Conservation (phyloP, 2,888 invertebrate species). For the Apoda limacodes region DNA sequence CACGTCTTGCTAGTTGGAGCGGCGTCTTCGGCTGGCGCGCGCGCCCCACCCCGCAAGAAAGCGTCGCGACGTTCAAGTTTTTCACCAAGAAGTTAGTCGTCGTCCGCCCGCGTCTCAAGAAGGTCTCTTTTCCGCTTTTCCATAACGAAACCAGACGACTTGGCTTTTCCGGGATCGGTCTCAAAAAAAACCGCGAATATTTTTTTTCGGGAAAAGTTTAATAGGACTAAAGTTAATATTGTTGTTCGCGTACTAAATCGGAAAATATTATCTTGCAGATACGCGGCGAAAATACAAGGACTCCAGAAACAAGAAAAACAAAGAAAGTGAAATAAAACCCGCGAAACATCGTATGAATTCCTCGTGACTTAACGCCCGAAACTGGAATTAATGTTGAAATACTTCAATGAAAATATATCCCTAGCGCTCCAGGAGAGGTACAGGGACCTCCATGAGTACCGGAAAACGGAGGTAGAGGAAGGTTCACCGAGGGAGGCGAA, state of each 20-base stretch:
- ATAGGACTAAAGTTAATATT: conserved; percentile 8
- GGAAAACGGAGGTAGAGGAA: conserved; percentile 64
- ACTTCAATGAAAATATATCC: conserved; percentile 69
- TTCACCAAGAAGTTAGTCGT: conserved; percentile 72
- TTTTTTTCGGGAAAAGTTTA: conserved; percentile 16
- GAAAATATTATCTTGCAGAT: too few species aligned
- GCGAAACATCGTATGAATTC: conserved; percentile 51
- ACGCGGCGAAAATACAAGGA: too few species aligned
- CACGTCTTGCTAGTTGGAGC: conserved; percentile 68
- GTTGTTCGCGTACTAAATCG: neutral
- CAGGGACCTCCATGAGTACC: conserved; percentile 68
- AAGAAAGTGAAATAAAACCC: too few species aligned
- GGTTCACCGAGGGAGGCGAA: conserved; percentile 64
- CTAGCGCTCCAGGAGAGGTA: conserved; percentile 70
- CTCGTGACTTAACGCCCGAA: conserved; percentile 55
- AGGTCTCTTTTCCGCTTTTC: conserved; percentile 63
- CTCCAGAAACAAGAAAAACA: neutral
- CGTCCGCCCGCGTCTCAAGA: conserved; percentile 68
- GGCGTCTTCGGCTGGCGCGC: conserved; percentile 67
- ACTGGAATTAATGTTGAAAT: conserved; percentile 69
- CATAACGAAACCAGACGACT: conserved; percentile 30
- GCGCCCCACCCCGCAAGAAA: conserved; percentile 67
- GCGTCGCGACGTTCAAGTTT: conserved; percentile 67
- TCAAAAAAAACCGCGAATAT: conserved; percentile 20
- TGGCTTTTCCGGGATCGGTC: conserved; percentile 36